A percentile compares a stretch with the other conserved stretches of the same genome.
Evolutionary conservation across 2,888 invertebrate species (phyloP).

Genomic region (Saturnia japonica): DNA sequence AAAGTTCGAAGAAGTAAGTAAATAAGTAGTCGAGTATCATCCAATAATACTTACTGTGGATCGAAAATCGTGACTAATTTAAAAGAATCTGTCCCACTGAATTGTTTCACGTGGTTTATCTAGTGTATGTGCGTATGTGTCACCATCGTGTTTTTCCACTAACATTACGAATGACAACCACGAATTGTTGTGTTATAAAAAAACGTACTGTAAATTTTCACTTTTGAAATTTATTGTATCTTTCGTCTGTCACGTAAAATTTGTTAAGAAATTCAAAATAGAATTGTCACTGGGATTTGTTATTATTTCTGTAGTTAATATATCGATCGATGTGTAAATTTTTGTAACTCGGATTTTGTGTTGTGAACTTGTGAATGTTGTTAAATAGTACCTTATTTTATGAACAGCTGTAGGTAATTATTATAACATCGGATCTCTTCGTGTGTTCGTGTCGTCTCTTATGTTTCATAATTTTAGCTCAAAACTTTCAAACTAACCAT

Average conservation of each 20-base stretch:
- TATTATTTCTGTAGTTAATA: neutral
- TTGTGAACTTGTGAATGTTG: no score
- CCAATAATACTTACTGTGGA: no score
- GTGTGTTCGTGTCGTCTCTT: neutral
- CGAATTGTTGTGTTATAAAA: slow-evolving; percentile 36
- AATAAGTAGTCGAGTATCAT: no score
- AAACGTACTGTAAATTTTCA: slow-evolving; percentile 43
- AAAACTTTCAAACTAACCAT: neutral
- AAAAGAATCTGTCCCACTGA: neutral
- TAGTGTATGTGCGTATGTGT: slow-evolving; percentile 3
- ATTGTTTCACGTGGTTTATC: neutral
- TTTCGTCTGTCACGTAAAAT: slow-evolving; percentile 7
- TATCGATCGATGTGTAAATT: neutral
- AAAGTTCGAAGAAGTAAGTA: no score
- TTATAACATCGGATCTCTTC: neutral
- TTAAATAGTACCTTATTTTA: no score
- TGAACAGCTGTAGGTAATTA: no score
- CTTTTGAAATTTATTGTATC: slow-evolving; percentile 26
- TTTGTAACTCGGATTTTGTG: neutral
- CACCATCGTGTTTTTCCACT: slow-evolving; percentile 49
- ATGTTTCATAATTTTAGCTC: neutral
- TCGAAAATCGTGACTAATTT: neutral
- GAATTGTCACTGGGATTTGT: neutral
- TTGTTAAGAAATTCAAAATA: slow-evolving; percentile 10
- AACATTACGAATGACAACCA: slow-evolving; percentile 46